These are phyloP conservation scores for Poliocrania exsul DNA, from an alignment of 2,797 vertebrate species.

Conservation along the genomic window DNA sequence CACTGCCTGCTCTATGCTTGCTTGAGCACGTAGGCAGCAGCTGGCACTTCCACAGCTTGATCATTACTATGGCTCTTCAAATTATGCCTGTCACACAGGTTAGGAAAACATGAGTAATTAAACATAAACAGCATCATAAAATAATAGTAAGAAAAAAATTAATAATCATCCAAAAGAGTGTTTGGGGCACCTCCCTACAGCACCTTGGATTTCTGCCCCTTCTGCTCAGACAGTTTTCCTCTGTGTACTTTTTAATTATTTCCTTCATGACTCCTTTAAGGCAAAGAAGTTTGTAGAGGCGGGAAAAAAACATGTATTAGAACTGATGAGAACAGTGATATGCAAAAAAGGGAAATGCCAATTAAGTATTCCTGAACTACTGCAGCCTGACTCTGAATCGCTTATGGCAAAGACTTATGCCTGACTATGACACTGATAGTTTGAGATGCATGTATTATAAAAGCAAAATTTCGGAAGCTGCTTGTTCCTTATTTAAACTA, in stretches of 20 bases:
- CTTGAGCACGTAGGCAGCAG: slow-evolving; percentile 49
- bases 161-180: slow-evolving; percentile 50
- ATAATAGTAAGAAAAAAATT: slow-evolving; percentile 54
- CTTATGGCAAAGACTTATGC: background rate
- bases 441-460: background rate
- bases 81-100: slow-evolving; percentile 60
- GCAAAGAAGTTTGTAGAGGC: background rate
- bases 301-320: background rate
- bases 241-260: slow-evolving; percentile 42
- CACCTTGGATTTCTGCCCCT: slow-evolving; percentile 35
- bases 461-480: background rate
- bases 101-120: slow-evolving; percentile 62
- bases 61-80: slow-evolving; percentile 47
- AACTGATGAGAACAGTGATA: slow-evolving; percentile 44
- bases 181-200: slow-evolving; percentile 41
- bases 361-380: slow-evolving; percentile 9
- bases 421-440: background rate
- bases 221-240: slow-evolving; percentile 38
- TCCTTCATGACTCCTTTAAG: slow-evolving; percentile 25
- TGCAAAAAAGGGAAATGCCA: background rate
- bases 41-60: slow-evolving; percentile 29
- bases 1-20: slow-evolving; percentile 53
- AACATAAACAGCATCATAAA: slow-evolving; percentile 47
- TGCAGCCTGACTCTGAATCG: background rate
- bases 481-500: background rate